phyloP scores from a whole-genome alignment of 2,797 vertebrate genomes.

The Hydrocynus forskahlii region DNA sequence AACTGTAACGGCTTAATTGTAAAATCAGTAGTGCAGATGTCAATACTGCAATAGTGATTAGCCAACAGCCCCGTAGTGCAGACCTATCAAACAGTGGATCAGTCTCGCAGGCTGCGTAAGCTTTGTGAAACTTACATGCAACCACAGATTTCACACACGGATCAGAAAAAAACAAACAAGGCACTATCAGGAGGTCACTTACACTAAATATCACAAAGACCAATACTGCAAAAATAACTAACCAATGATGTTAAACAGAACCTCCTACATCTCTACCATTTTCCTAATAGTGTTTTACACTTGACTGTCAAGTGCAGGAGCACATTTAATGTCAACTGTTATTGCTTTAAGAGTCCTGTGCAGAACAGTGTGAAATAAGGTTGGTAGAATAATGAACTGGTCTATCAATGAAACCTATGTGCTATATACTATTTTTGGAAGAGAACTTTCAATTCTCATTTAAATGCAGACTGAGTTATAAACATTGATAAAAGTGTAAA shows the following conservation, averaged over 20 bases:
- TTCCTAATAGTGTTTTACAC: slow-evolving; percentile 56
- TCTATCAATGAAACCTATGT: neutral
- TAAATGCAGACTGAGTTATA: neutral
- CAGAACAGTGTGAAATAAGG: neutral
- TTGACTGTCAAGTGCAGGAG: neutral
- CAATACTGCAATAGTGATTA: neutral
- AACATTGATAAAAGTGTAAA: too few species aligned
- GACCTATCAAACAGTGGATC: neutral
- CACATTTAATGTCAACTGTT: too few species aligned
- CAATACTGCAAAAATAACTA: neutral
- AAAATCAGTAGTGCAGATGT: neutral
- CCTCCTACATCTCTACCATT: slow-evolving; percentile 64
- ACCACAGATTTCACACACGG: slow-evolving; percentile 8
- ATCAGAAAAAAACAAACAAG: neutral
- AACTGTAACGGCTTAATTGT: neutral
- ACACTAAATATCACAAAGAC: neutral
- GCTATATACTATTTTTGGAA: neutral
- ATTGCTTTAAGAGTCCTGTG: neutral
- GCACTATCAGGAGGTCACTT: neutral
- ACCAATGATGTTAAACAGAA: slow-evolving; percentile 33
- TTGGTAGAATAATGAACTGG: neutral
- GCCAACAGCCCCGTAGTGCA: neutral
- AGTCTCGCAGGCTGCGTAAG: too few species aligned
- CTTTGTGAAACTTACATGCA: neutral
- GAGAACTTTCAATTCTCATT: too few species aligned